phyloP scores from a whole-genome alignment of 2,113 vertebrate genomes.

The Bubo blakistoni region DNA sequence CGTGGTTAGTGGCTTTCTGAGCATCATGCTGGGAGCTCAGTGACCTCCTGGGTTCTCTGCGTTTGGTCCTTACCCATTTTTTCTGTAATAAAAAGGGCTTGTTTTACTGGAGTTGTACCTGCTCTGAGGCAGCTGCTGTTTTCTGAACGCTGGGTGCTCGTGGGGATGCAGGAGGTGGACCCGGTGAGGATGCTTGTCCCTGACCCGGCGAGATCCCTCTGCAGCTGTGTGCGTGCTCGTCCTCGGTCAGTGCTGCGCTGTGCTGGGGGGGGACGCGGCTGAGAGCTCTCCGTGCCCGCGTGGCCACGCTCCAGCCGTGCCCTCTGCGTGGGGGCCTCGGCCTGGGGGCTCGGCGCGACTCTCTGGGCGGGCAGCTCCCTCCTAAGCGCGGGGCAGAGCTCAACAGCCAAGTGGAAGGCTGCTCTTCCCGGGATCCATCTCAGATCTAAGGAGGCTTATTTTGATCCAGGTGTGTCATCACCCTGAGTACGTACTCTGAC shows the following conservation, averaged over 20 bases:
- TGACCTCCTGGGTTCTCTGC: background rate
- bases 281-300: background rate
- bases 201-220: background rate
- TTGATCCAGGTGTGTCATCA: background rate
- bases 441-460: background rate
- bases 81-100: background rate
- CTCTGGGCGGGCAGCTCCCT: background rate
- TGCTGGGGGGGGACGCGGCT: fast-evolving
- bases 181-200: background rate
- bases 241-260: background rate
- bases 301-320: fast-evolving
- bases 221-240: too few species aligned
- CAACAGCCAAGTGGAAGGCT: background rate
- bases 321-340: background rate
- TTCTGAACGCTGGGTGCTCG: background rate
- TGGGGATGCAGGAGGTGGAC: background rate
- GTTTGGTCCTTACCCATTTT: background rate
- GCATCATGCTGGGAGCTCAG: background rate
- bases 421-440: background rate
- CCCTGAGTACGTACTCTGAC: fast-evolving
- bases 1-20: background rate
- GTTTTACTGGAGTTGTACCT: background rate
- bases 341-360: background rate
- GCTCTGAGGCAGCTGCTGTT: background rate
- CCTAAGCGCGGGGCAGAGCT: background rate